Evolutionary conservation across 2,113 vertebrate genomes (phyloP), one percentile per base, ranked within the genome.

Genomic region (Phylloscopus trochilus): DNA sequence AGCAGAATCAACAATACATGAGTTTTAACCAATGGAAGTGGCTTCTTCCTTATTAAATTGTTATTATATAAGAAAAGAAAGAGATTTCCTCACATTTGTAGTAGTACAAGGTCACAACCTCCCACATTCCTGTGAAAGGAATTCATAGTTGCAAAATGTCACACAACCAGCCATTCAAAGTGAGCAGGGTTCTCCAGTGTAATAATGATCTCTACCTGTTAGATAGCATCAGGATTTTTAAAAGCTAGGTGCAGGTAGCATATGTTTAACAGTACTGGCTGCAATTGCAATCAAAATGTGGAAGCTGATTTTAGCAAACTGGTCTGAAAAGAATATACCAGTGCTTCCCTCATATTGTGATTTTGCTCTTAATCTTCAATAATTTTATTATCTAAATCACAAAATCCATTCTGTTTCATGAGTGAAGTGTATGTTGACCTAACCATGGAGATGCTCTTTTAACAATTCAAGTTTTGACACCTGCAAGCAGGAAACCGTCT

Each of bases 161-260:
- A 53, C 64, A 87, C 21, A 75, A 87, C 64, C 69, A 52, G 35
- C 49, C 60, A 70, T 47, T 75, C 55, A 62, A 74, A 92, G 68
- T 1, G 3, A 81, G 76, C 37, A 78, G 52, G 63, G 41, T 27
- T 85, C 67, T 46, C 59, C 70, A 70, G 67, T 26, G 85, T 63
- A 80, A 94, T 13, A 4, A 24, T 28, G 67, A 94, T 88, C 93
- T 80, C 86, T 41, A 9, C 27, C 55, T 67, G 21, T 31, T 27
- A 77, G 60, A 63, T 91, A 91, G 78, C 64, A 79, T 77, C 87
- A 70, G 78, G 82, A 51, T 55, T 91, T 92, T 83, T 83, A 80
- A 91, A 58, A 63, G 63, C 55, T 33, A 43, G 53, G 55, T 62
- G 51, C 49, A 80, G 33, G 68, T 12, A 83, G 78, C 28, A 19